Conservation (phyloP, 2,888 invertebrate genomes). For the Eurytoma californica region DNA sequence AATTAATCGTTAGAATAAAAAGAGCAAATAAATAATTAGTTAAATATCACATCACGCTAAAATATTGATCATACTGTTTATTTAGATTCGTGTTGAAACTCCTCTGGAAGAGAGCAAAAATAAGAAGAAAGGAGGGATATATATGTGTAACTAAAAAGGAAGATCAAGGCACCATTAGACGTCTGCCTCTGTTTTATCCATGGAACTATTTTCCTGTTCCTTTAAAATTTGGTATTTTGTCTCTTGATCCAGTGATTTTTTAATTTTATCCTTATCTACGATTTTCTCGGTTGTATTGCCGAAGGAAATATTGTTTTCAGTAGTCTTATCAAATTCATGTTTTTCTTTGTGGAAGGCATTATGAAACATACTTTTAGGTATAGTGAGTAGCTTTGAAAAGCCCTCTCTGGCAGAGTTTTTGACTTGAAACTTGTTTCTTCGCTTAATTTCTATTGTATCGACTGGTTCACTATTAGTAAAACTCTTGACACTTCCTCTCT, state of each 20-base stretch:
- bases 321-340: too few relatives aligned
- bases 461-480: constrained; percentile 64
- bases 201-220: constrained; percentile 3
- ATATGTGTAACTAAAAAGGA: background rate
- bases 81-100: constrained; percentile 45
- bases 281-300: too few relatives aligned
- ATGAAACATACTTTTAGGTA: constrained; percentile 70
- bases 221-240: background rate
- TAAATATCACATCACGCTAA: constrained; percentile 56
- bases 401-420: constrained; percentile 59
- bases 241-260: constrained; percentile 56
- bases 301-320: too few relatives aligned
- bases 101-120: constrained; percentile 15
- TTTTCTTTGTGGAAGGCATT: constrained; percentile 68
- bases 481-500: constrained; percentile 74
- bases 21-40: constrained; percentile 50
- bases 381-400: constrained; percentile 68
- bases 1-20: constrained; percentile 41
- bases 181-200: constrained; percentile 22
- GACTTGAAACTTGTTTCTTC: constrained; percentile 58
- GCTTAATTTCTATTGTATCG: constrained; percentile 58
- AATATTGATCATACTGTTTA: constrained; percentile 61
- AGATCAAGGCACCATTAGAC: constrained; percentile 15
- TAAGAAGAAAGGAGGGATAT: background rate
- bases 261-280: constrained; percentile 53